Evolutionary conservation across 2,888 invertebrate genomes (phyloP).

Genomic region (Myathropa florea): DNA sequence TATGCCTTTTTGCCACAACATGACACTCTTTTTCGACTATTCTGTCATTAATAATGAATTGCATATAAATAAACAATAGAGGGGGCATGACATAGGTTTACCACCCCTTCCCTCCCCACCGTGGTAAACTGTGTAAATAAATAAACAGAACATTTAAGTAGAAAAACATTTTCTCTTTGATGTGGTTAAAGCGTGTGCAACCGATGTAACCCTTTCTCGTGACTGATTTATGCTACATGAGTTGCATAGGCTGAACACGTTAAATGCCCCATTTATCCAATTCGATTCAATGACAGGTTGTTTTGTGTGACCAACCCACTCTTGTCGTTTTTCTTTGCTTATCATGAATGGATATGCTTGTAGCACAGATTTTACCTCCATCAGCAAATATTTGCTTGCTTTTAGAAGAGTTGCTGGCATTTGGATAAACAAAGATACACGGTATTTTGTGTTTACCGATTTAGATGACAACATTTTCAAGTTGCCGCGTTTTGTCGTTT

Average conservation of each 20-base stretch:
- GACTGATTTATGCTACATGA: constrained; percentile 19
- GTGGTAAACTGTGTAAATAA: constrained; percentile 1
- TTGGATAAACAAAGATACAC: not conserved
- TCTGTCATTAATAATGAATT: constrained; percentile 20
- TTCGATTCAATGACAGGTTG: constrained; percentile 1
- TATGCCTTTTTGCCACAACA: not conserved
- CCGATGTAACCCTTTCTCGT: not conserved
- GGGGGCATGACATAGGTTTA: not conserved
- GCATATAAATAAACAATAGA: constrained; percentile 11
- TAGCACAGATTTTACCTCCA: not conserved
- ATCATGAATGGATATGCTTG: not conserved
- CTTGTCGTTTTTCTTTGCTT: not conserved
- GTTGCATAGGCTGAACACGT: constrained; percentile 5
- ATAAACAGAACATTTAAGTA: constrained; percentile 13
- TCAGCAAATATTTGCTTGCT: not conserved
- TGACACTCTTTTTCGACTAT: not conserved
- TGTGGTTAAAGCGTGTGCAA: constrained; percentile 18
- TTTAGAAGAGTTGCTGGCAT: constrained; percentile 2
- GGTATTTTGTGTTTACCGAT: constrained; percentile 14
- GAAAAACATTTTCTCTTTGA: not conserved
- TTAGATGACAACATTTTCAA: constrained; percentile 29
- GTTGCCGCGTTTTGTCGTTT: not conserved
- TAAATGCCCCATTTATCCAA: constrained; percentile 29
- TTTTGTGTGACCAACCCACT: not conserved
- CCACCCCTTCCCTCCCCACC: not conserved